Base-by-base conservation (phyloP, 2,113 vertebrate species). In the Odontesthes bonariensis region DNA sequence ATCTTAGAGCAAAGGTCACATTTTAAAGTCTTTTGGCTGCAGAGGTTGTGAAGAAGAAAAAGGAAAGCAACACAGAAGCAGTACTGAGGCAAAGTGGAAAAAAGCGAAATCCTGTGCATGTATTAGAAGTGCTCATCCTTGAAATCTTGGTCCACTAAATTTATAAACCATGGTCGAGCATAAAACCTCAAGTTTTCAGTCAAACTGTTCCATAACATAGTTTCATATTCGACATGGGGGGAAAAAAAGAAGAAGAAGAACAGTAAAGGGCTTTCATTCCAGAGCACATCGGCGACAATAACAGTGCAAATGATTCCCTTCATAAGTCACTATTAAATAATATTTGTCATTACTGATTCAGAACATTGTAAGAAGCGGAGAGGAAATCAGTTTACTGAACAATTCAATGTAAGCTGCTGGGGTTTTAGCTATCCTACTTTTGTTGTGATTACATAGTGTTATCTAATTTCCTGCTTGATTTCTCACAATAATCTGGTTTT, bases 381-480 rank as follows among this genome's bases (percentile, higher is more conserved):
- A 62, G 14, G n/a, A 56, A 74, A 74, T 70, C 16, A 16, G 20
- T 57, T 79, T 51, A 69, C 35, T 54, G n/a, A 47, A 31, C 46
- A 64, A 35, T 53, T 72, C 19, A 20, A 5, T 51, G 11, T 22
- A 35, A 46, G 13, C n/a, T 49, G 13, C 33, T 31, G 27, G 7
- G 14, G 10, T 56, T 81, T 73, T 38, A 73, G 54, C 58, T 23
- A 14, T 58, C 38, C 8, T 19, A 46, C 38, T n/a, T 80, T 27
- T 57, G 65, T 72, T 49, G 52, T 55, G 52, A n/a, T 56, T 35
- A 58, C 38, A 33, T 59, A 57, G 46, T 32, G 11, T 66, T 74
- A 76, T 73, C 70, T 73, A 49, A 71, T 77, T 66, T 74, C 35
- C 47, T 62, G 63, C 67, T 53, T 75, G 40, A 38, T 75, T 58